Base-by-base conservation (phyloP, 2,113 vertebrate genomes). In the Gobio gobio region DNA sequence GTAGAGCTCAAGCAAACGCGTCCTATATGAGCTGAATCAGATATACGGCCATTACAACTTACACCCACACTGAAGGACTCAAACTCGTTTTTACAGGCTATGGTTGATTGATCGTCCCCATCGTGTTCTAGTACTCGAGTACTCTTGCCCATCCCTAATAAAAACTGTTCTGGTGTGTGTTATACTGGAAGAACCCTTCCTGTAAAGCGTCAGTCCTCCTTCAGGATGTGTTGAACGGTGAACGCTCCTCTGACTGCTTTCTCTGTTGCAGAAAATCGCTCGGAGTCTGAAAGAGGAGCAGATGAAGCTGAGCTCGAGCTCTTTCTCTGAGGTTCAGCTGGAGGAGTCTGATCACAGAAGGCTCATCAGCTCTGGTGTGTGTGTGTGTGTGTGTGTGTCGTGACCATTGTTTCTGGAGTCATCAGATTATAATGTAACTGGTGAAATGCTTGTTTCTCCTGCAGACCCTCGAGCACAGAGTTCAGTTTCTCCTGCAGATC, bases 241-340 rank as follows among this genome's bases (percentile, higher is more conserved):
- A 40, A 5, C 9, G 45, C 79, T 56, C 54, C 22, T 56, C 54
- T 13, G 3, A 49, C 10, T 87, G 18, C 8, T 61, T 24, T 47
- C 16, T 78, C 51, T 86, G 22, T 76, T 84, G 43, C 76, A 99
- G 98, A 95, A 95, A 97, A 99, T 99, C 79, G 97, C 98, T 89
- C 96, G 97, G 92, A 99, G 97, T 89, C 95, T 99, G 89, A 99
- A 98, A 92, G 97, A 99, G 59, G 98, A 99, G 77, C 97, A 97
- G 93, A 95, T 94, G 93, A 98, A 95, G 87, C 22, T 92, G 85
- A 91, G 92, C 13, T 92, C 95, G 43, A 97, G 95, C 61, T 93
- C 92, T 0, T 98, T 98, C 94, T 96, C 97, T 59, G 97, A 99
- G 76, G 94, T 99, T 68, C 95, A 88, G 64, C 94, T 98, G 40